These are phyloP conservation scores for Rotaria socialis DNA, from an alignment of 2,888 invertebrate genomes.

Conservation along the genomic window DNA sequence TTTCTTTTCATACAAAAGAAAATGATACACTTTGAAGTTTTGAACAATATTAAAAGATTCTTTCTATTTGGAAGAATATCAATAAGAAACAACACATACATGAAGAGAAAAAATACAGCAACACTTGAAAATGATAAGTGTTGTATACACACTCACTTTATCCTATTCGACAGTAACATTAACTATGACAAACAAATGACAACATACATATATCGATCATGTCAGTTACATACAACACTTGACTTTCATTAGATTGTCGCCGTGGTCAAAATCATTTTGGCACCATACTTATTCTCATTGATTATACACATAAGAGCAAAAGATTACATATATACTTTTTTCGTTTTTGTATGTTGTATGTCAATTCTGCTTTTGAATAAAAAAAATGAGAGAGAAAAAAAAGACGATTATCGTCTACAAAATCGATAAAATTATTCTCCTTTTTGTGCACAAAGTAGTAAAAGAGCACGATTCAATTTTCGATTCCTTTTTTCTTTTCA, in stretches of 20 bases:
- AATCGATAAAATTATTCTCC: slow-evolving; percentile 15
- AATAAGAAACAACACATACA: background rate
- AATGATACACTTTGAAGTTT: slow-evolving; percentile 20
- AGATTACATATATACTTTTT: background rate
- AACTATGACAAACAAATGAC: slow-evolving; percentile 8
- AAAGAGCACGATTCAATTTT: slow-evolving; percentile 29
- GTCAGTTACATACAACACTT: background rate
- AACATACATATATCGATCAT: background rate
- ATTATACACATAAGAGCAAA: background rate
- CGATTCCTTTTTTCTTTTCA: background rate
- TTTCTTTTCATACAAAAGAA: background rate
- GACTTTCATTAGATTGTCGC: background rate
- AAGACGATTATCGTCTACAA: slow-evolving; percentile 29
- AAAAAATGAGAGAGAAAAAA: background rate
- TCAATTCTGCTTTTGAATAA: background rate
- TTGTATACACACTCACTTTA: slow-evolving; percentile 1
- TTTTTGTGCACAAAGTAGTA: background rate
- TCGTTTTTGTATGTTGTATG: background rate
- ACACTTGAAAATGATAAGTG: background rate
- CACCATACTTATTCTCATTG: background rate
- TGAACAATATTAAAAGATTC: background rate
- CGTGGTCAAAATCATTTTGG: background rate
- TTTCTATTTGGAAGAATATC: background rate
- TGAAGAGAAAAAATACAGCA: background rate
- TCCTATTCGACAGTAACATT: background rate